These are phyloP conservation scores for Endomychus coccineus DNA, from an alignment of 2,888 invertebrate species.

Conservation along the genomic window DNA sequence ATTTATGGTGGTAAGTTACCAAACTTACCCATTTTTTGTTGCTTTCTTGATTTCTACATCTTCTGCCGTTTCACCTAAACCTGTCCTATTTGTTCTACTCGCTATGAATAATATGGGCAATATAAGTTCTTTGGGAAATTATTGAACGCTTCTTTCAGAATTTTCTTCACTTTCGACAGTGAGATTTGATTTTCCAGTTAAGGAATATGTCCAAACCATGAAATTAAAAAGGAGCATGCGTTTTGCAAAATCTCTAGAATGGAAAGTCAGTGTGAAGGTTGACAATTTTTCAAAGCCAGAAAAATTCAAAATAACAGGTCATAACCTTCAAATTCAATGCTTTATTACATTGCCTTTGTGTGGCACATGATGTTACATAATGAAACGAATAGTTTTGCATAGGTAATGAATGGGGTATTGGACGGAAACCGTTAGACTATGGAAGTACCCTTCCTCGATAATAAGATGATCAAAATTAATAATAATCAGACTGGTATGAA, in stretches of 20 bases:
- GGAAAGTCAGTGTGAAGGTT: too few species aligned
- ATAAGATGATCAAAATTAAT: too few species aligned
- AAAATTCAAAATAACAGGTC: too few species aligned
- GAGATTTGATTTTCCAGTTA: constrained; percentile 85
- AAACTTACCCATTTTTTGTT: constrained; percentile 29
- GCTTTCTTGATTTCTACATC: constrained; percentile 48
- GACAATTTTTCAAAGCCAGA: too few species aligned
- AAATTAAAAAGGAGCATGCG: constrained; percentile 94
- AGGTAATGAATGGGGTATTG: constrained; percentile 27
- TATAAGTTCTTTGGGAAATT: constrained; percentile 72
- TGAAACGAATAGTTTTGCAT: too few species aligned
- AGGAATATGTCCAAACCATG: constrained; percentile 92
- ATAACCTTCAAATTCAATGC: too few species aligned
- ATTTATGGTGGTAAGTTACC: background rate
- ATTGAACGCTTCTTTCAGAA: constrained; percentile 70
- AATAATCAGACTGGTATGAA: too few species aligned
- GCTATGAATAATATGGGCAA: constrained; percentile 77
- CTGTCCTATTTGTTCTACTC: constrained; percentile 70
- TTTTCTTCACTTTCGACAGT: constrained; percentile 83
- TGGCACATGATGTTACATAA: too few species aligned
- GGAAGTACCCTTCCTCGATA: constrained; percentile 19
- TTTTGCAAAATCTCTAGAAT: constrained; percentile 84
- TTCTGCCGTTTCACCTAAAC: constrained; percentile 79
- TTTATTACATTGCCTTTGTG: too few species aligned
- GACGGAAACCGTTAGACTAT: constrained; percentile 35